Evolutionary conservation across 2,888 invertebrate species (phyloP), one percentile per base, ranked within the genome.

Genomic region (Miltochrista miniata): DNA sequence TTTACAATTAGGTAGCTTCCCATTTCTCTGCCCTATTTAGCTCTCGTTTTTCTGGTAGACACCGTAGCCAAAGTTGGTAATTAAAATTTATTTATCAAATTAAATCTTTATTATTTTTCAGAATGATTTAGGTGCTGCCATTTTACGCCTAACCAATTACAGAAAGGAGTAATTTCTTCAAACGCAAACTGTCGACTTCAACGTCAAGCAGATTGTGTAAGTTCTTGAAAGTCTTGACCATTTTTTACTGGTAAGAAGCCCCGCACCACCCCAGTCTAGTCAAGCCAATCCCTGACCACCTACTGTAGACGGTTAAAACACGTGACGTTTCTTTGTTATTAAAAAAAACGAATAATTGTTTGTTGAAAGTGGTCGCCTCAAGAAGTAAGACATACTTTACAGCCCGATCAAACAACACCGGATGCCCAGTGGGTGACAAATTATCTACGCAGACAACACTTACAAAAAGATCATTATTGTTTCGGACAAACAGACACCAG

Each of bases 1-100:
- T 91, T 91, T 91, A 91, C 90, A 90, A 91, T 91, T 90, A 91
- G 90, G 90, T 90, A 90, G 90, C 90, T 89, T 90, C 90, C 87
- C 90, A 90, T 90, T 90, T 90, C 90, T 88, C 88, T 90, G 90
- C 83, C 90, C 90, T 90, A 90, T 91, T 90, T 90, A 91, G 90
- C 90, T 89, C 84, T 85, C 87, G 85, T 88, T 90, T 89, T 89
- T 88, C 87, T 87, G 85, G 88, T 84, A 81, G 81, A 85, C 81
- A 76, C 73, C 69, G 75, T 72, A 64, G 70, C 79, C 77, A 76
- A 76, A 74, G 75, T 78, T 60, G n/a, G 44, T 90, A 87, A 90
- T 90, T 87, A 85, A 88, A 89, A 90, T 87, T 87, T 90, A 89
- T 88, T 90, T 89, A 87, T 87, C 85, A 78, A 79, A 76, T 85